Conservation (phyloP, 2,888 invertebrate genomes). For the Dugesia japonica region DNA sequence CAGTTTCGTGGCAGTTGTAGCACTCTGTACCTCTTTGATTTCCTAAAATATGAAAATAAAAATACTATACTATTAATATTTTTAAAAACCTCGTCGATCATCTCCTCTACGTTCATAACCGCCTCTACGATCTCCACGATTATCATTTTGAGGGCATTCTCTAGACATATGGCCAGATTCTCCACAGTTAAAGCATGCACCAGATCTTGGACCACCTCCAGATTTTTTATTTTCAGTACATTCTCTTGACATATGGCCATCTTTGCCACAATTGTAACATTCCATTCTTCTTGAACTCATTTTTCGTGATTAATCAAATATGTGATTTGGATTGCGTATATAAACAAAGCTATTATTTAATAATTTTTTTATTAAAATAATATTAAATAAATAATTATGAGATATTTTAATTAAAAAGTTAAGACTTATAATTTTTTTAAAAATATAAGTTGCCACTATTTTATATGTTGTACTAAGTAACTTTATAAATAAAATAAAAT, state of each 20-base stretch:
- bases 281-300: not conserved
- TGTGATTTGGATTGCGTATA: no score
- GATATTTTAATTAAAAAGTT: no score
- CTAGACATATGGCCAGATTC: not conserved
- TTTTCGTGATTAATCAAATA: not conserved
- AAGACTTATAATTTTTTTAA: no score
- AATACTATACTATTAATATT: not conserved
- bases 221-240: not conserved
- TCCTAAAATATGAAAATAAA: not conserved
- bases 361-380: no score
- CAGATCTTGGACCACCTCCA: not conserved
- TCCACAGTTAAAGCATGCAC: not conserved
- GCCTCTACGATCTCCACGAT: not conserved
- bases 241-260: not conserved
- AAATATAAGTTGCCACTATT: no score
- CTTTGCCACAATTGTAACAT: slow-evolving; percentile 4
- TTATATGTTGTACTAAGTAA: no score
- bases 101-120: not conserved
- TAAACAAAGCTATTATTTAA: no score
- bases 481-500: no score
- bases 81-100: not conserved
- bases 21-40: not conserved
- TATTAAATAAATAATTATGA: no score
- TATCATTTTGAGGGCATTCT: not conserved
- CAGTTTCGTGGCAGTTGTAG: not conserved